These are phyloP conservation scores for Megaptera novaeangliae DNA, from an alignment of 2,113 vertebrate genomes.

Conservation along the genomic window DNA sequence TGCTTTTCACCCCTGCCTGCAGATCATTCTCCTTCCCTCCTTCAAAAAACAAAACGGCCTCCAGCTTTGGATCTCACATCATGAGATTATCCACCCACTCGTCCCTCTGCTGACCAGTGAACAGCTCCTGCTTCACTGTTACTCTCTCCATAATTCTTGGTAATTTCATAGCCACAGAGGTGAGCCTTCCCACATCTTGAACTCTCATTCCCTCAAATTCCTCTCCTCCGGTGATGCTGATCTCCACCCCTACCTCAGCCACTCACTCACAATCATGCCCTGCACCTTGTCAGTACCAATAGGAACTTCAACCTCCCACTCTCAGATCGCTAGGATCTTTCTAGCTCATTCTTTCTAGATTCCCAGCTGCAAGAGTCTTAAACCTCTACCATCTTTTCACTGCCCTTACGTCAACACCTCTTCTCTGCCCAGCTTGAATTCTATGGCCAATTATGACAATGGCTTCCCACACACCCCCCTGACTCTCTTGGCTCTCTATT, in stretches of 20 bases:
- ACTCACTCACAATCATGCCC: not conserved
- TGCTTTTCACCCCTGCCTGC: not conserved
- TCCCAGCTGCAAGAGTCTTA: not conserved
- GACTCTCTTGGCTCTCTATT: not conserved
- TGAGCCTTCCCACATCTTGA: not conserved
- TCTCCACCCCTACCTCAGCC: not conserved
- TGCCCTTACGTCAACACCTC: not conserved
- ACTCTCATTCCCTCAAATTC: not conserved
- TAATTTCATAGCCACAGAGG: not conserved
- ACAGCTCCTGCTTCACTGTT: not conserved
- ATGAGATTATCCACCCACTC: not conserved
- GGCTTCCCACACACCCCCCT: not conserved
- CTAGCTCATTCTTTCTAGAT: not conserved
- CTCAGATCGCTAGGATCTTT: not conserved
- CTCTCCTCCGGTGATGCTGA: not conserved
- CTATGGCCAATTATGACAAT: not conserved
- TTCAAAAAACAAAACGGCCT: constrained; percentile 11
- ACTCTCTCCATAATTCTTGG: not conserved
- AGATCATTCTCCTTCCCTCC: not conserved
- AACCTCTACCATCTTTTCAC: not conserved
- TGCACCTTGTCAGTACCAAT: not conserved
- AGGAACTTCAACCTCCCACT: not conserved
- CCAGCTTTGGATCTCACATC: not conserved
- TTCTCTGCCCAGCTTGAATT: not conserved
- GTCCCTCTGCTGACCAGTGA: not conserved